Evolutionary conservation across 1,140 invertebrate species (phyloP), one percentile per base, ranked within the genome.

Genomic region (Macrosteles quadrilineatus): DNA sequence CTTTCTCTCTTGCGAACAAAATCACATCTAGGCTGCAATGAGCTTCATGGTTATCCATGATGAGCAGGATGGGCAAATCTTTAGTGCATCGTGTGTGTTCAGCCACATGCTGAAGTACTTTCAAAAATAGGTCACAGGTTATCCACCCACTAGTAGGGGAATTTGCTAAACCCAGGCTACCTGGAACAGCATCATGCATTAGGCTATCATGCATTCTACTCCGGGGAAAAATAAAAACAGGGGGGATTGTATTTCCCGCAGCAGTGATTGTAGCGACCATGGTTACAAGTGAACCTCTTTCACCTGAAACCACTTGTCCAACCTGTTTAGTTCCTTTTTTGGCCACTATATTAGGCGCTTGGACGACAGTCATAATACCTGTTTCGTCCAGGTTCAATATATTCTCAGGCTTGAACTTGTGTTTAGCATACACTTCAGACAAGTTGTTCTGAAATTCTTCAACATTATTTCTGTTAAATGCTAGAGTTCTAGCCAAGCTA

Each of bases 161-260:
- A 43, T 43, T 57, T 27, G 77, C 80, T 62, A 27, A 62, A 25
- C 57, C 57, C 50, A 74, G 78, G n/a, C n/a, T n/a, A n/a, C n/a
- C n/a, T 68, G 74, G 36, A 29, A 79, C 40, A 65, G 31, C 17
- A 17, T 32, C 29, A 17, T 57, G 43, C 14, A 68, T 23, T 14
- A 71, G 30, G 12, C 3, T n/a, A 43, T 78, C 72, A 23, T 79
- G 68, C 30, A 65, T 78, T 65, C 72, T 74, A 19, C 73, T 72
- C 30, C 79, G 43, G 1, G 81, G 80, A 75, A 82, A 83, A 53
- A 83, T 74, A 43, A 84, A 76, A 27, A 80, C 73, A 17, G 81
- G 81, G 23, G 81, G 80, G 17, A 84, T 71, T 19, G 62, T 40
- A 63, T 77, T 79, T 6, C 80, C 81, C 62, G 69, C 21, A 30